These are phyloP conservation scores for Rhinoraja longicauda DNA, from an alignment of 2,797 vertebrate species.

Conservation along the genomic window DNA sequence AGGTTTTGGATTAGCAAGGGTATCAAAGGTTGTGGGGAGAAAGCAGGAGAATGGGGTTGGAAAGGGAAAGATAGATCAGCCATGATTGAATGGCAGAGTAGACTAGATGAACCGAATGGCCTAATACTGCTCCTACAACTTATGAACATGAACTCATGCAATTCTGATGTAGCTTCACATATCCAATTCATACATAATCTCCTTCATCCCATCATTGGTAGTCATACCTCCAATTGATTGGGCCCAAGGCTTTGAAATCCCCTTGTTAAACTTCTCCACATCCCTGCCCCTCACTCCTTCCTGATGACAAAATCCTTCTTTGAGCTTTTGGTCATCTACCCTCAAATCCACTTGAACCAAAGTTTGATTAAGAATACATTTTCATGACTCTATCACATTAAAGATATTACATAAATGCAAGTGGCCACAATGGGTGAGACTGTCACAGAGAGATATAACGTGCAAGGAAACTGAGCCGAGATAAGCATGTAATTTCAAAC, in stretches of 20 bases:
- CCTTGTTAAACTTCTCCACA: neutral
- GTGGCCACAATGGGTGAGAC: neutral
- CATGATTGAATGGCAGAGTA: too few relatives aligned
- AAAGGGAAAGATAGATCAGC: too few relatives aligned
- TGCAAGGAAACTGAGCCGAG: neutral
- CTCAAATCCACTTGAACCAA: neutral
- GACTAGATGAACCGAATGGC: too few relatives aligned
- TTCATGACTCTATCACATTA: neutral
- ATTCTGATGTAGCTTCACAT: too few relatives aligned
- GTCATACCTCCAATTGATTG: neutral
- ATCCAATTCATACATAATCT: neutral
- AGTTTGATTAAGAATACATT: neutral
- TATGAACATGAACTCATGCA: neutral
- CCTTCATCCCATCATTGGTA: neutral
- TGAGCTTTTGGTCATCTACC: neutral
- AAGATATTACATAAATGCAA: neutral
- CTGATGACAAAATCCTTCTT: neutral
- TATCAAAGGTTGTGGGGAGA: too few relatives aligned
- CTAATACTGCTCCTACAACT: too few relatives aligned
- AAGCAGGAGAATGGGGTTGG: too few relatives aligned
- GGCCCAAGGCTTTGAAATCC: neutral
- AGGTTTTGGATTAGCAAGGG: too few relatives aligned
- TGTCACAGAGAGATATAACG: neutral
- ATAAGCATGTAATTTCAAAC: neutral
- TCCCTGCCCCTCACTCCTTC: neutral